Conservation (phyloP, 1,140 invertebrate genomes). For the Drosophila chauvacae region DNA sequence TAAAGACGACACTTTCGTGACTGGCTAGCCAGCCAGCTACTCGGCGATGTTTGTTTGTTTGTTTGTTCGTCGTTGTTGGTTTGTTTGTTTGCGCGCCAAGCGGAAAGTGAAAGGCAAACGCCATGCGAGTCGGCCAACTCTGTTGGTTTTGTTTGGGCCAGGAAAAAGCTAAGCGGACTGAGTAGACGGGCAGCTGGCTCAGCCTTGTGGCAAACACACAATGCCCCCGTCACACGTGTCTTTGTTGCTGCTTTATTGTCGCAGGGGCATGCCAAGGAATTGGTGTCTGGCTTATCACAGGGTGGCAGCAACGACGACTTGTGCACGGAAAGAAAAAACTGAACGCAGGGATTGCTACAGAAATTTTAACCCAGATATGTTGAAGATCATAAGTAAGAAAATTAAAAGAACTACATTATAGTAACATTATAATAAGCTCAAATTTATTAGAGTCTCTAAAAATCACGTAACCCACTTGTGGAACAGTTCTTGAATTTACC, state of each 20-base stretch:
- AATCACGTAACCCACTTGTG: not conserved
- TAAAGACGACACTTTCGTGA: conserved; percentile 82
- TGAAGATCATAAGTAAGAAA: not conserved
- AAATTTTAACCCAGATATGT: not conserved
- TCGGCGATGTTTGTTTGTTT: conserved; percentile 53
- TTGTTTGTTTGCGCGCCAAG: conserved; percentile 44
- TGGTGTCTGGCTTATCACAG: conserved; percentile 49
- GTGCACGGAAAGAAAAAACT: not conserved
- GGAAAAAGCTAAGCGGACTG: conserved; percentile 6
- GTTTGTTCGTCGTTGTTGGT: conserved; percentile 37
- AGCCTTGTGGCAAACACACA: conserved; percentile 52
- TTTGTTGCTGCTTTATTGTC: conserved; percentile 34
- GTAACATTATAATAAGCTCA: not conserved
- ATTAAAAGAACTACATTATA: not conserved
- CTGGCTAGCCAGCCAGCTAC: conserved; percentile 56
- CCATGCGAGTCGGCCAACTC: conserved; percentile 24
- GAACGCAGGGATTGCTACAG: no score
- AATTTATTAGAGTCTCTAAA: not conserved
- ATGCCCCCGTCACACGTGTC: conserved; percentile 27
- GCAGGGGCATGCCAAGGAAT: conserved; percentile 38
- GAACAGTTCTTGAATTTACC: not conserved
- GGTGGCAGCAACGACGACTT: conserved; percentile 17
- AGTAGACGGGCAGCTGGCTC: conserved; percentile 39
- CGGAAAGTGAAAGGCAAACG: conserved; percentile 74
- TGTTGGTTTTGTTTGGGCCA: conserved; percentile 23